These are phyloP conservation scores for Bufo bufo DNA, from an alignment of 2,113 vertebrate species.

Conservation along the genomic window DNA sequence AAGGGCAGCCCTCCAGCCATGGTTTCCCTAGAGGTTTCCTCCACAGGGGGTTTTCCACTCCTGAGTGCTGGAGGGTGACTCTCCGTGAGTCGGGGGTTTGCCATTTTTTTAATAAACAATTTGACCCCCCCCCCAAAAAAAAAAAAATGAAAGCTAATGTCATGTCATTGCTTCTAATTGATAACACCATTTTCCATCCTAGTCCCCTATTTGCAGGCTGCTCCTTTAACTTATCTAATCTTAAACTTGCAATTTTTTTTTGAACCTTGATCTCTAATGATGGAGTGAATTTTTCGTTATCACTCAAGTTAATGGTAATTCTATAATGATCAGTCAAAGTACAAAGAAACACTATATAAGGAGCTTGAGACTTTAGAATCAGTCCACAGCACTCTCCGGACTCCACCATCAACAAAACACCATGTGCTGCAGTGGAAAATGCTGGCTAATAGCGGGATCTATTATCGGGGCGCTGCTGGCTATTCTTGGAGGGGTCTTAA, in stretches of 20 bases:
- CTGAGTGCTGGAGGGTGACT: too few relatives aligned
- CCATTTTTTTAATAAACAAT: too few relatives aligned
- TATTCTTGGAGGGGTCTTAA: conserved; percentile 83
- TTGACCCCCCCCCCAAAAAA: too few relatives aligned
- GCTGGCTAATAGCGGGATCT: conserved; percentile 77
- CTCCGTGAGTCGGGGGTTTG: too few relatives aligned
- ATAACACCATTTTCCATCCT: neutral
- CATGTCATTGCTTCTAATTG: neutral
- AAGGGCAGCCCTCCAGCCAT: too few relatives aligned
- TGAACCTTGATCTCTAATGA: conserved; percentile 71
- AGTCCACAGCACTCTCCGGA: conserved; percentile 6
- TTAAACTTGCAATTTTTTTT: conserved; percentile 59
- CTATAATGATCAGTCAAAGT: neutral
- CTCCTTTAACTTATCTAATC: conserved; percentile 50
- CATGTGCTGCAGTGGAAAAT: conserved; percentile 75
- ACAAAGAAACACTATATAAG: conserved; percentile 38
- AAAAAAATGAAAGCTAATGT: neutral
- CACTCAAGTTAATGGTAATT: conserved; percentile 35
- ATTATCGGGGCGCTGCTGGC: conserved; percentile 77
- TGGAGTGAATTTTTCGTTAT: conserved; percentile 61
- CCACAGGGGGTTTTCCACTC: too few relatives aligned
- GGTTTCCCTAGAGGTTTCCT: too few relatives aligned
- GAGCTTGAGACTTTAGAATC: neutral
- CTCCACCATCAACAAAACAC: conserved; percentile 15
- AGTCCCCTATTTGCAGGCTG: neutral